Evolutionary conservation across 2,888 invertebrate species (phyloP).

Genomic region (Trachelus troglodyta): DNA sequence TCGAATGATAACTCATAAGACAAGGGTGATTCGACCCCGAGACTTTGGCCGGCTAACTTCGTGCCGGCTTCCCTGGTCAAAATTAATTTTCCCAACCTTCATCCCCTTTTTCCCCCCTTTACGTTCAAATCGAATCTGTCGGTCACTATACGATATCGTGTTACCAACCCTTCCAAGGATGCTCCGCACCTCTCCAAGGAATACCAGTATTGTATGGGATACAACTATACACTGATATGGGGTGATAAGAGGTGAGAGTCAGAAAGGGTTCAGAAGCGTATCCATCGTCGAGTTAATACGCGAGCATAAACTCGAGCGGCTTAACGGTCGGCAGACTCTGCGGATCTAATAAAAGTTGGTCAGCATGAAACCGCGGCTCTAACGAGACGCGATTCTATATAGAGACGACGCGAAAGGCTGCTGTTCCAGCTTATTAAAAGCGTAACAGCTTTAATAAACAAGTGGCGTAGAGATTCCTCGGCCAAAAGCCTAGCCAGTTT

Average conservation of each 20-base stretch:
- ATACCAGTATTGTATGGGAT: neutral
- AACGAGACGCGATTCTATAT: slow-evolving; percentile 24
- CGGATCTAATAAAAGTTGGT: slow-evolving; percentile 59
- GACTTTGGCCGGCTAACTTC: neutral
- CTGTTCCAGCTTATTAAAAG: slow-evolving; percentile 58
- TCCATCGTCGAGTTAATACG: slow-evolving; percentile 13
- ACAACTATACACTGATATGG: neutral
- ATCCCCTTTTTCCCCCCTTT: neutral
- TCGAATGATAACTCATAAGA: slow-evolving; percentile 11
- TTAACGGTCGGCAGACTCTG: slow-evolving; percentile 15
- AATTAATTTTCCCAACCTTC: slow-evolving; percentile 4
- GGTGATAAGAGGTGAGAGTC: neutral
- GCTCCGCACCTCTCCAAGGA: neutral
- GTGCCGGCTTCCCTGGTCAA: neutral
- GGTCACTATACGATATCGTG: neutral
- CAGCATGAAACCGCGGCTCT: slow-evolving; percentile 41
- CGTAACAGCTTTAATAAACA: slow-evolving; percentile 58
- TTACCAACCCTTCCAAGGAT: neutral
- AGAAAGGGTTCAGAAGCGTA: neutral
- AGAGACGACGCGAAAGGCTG: slow-evolving; percentile 22
- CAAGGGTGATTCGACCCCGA: neutral
- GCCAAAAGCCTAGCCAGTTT: neutral
- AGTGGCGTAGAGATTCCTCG: neutral
- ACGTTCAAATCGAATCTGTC: neutral
- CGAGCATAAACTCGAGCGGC: slow-evolving; percentile 8